Conservation (phyloP, 2,113 vertebrate genomes). For the Nannobrachium achirus region DNA sequence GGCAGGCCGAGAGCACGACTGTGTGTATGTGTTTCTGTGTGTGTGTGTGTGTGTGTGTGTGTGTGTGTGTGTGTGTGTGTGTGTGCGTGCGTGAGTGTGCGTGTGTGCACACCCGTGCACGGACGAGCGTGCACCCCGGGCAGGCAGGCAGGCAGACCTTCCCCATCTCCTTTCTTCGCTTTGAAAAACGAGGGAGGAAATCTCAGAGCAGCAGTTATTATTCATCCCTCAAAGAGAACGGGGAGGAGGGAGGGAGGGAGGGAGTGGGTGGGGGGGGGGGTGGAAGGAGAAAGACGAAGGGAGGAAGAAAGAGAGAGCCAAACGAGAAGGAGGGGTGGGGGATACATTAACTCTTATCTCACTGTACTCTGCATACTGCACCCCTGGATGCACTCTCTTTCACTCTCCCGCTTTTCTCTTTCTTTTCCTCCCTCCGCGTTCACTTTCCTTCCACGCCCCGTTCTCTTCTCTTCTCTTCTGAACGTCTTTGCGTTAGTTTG, state of each 20-base stretch:
- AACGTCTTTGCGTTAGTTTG: slow-evolving; percentile 51
- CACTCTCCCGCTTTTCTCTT: slow-evolving; percentile 28
- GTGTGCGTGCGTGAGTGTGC: not conserved
- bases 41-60: not conserved
- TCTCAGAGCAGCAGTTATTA: slow-evolving; percentile 81
- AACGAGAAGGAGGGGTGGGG: slow-evolving; percentile 61
- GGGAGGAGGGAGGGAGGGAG: slow-evolving; percentile 57
- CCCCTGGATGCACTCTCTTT: slow-evolving; percentile 63
- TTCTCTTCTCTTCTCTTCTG: slow-evolving; percentile 8
- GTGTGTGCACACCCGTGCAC: not conserved
- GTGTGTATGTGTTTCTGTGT: slow-evolving; percentile 35
- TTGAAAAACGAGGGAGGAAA: slow-evolving; percentile 80
- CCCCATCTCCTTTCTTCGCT: slow-evolving; percentile 76
- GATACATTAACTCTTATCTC: slow-evolving; percentile 78
- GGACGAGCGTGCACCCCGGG: slow-evolving; percentile 44
- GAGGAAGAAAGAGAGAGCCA: slow-evolving; percentile 70
- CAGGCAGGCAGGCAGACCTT: slow-evolving; percentile 70
- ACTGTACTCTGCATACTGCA: slow-evolving; percentile 71
- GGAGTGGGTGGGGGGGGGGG: slow-evolving; percentile 14
- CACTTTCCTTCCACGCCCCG: slow-evolving; percentile 53
- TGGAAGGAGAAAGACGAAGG: slow-evolving; percentile 57
- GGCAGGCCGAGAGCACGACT: slow-evolving; percentile 72
- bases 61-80: slow-evolving; percentile 32
- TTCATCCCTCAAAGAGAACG: slow-evolving; percentile 80
- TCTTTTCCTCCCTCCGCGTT: slow-evolving; percentile 47